Evolutionary conservation across 2,797 vertebrate species (phyloP).

Genomic region (Mycteria americana): DNA sequence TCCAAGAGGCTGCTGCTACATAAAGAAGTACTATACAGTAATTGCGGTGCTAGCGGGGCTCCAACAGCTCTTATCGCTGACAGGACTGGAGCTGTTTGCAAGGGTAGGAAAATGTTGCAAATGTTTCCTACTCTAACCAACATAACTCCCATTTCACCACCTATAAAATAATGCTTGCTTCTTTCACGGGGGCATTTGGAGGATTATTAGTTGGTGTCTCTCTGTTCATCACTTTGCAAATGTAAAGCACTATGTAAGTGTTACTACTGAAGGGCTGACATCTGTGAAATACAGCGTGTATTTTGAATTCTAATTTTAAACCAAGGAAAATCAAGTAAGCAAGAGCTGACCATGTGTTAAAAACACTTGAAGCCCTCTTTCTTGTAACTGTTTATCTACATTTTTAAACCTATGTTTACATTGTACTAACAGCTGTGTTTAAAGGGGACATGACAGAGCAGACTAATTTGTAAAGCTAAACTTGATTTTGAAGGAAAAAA

Average conservation of each 20-base stretch:
- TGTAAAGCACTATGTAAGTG: background rate
- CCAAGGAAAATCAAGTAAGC: conserved; percentile 70
- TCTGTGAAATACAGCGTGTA: conserved; percentile 70
- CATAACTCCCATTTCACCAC: background rate
- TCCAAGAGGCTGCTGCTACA: background rate
- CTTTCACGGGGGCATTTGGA: background rate
- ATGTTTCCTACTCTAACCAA: background rate
- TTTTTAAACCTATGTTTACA: conserved; percentile 78
- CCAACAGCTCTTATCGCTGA: background rate
- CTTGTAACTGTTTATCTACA: conserved; percentile 76
- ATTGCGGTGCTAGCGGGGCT: background rate
- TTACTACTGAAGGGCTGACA: conserved; percentile 57
- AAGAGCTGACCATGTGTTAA: conserved; percentile 75
- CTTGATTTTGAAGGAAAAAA: conserved; percentile 72
- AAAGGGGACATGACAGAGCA: conserved; percentile 77
- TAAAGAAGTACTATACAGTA: background rate
- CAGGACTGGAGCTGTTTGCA: background rate
- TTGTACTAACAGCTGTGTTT: conserved; percentile 82
- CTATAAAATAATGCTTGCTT: background rate
- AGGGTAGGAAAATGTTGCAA: background rate
- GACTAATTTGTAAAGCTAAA: conserved; percentile 81
- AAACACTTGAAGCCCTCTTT: conserved; percentile 76
- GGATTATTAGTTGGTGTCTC: background rate
- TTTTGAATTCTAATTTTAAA: conserved; percentile 74
- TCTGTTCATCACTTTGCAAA: conserved; percentile 2